Percentiles rank a stretch among this genome's conserved stretches.
These are phyloP conservation scores for Ephialtes manifestator DNA, from an alignment of 2,888 invertebrate genomes.

Conservation along the genomic window DNA sequence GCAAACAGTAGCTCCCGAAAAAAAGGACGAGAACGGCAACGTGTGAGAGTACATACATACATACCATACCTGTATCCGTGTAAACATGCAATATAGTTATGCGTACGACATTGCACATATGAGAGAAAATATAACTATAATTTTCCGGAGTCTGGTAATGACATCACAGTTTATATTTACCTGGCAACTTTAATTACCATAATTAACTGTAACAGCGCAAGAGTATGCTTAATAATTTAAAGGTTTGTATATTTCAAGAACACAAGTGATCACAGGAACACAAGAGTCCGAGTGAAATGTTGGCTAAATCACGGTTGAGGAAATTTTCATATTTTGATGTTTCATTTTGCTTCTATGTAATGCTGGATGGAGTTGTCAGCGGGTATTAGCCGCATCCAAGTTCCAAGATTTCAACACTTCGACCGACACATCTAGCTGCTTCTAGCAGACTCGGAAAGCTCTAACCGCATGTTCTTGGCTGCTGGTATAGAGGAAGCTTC, in stretches of 20 bases:
- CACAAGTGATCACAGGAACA: no score
- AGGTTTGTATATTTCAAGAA: conserved; percentile 24
- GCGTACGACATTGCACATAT: neutral
- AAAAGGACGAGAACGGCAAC: conserved; percentile 1
- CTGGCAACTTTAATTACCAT: conserved; percentile 77
- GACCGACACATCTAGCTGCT: conserved; percentile 2
- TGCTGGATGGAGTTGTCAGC: neutral
- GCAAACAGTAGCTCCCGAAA: conserved; percentile 8
- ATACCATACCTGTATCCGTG: no score
- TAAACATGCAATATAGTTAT: neutral
- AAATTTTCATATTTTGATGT: neutral
- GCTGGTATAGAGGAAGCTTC: conserved; percentile 43
- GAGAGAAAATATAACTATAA: neutral
- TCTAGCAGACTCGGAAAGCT: conserved; percentile 46
- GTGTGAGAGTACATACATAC: neutral
- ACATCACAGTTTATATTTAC: conserved; percentile 69
- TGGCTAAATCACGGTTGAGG: neutral
- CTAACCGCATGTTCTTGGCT: conserved; percentile 63
- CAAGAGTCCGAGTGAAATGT: neutral
- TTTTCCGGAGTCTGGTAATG: conserved; percentile 4
- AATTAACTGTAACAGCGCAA: conserved; percentile 75
- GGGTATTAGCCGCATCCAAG: neutral
- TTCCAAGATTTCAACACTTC: neutral
- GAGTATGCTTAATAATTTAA: conserved; percentile 74
- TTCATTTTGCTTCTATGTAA: neutral